Evolutionary conservation across 2,113 vertebrate genomes (phyloP), one percentile per base, ranked within the genome.

Genomic region (Xenopus borealis): DNA sequence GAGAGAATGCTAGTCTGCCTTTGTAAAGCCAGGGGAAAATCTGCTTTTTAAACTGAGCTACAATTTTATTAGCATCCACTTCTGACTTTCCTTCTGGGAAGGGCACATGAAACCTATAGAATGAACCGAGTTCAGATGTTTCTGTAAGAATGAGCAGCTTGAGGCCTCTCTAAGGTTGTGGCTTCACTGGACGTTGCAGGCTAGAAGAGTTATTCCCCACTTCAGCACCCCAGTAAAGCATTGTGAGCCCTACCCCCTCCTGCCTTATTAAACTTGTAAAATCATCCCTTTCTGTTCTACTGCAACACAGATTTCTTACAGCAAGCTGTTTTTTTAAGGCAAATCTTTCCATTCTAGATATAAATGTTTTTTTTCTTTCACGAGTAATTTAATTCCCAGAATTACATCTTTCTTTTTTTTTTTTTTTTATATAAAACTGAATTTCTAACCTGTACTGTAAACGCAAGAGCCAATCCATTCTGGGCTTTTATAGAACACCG

Each of bases 401-500:
- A 10, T 18, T 1, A 58, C 16, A 50, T n/a, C 2, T 44, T 69
- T n/a, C 12, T 1, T 40, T 40, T 40, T 40, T 40, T 9, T 40
- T 40, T 40, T 40, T 40, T 40, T 6, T 0, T n/a, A 10, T 50
- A 77, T 77, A 55, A 72, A 81, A 44, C n/a, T 53, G 19, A 50
- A 52, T 72, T 52, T 40, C 8, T 73, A 71, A 62, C 62, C 50
- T 52, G 45, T 27, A 76, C 50, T 81, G 81, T 84, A 87, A 87
- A 75, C 79, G 65, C 82, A 58, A 64, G 13, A 68, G 79, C 83
- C 82, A 81, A 79, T 74, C 55, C 69, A 86, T 83, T 81, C 84
- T 85, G 82, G 80, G 75, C 80, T 84, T 85, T 82, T 87, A 20
- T 5, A 7, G 18, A 57, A 79, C 81, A 59, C 72, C 72, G 72